Evolutionary conservation across 2,888 invertebrate genomes (phyloP).

Genomic region (Eristalinus sepulchralis): DNA sequence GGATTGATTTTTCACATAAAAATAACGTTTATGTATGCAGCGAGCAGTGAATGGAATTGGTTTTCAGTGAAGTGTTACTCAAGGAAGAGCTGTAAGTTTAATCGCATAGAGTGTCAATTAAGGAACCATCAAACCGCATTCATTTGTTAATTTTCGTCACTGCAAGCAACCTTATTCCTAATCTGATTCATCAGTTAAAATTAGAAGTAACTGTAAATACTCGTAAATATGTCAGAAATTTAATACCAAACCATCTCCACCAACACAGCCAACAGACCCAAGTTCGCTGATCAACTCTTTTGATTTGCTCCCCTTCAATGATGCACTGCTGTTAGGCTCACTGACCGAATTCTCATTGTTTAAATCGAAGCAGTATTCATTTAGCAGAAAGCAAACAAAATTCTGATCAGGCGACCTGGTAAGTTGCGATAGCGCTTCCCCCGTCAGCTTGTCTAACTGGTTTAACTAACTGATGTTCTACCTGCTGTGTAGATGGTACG

Average conservation of each 20-base stretch:
- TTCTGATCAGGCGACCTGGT: background rate
- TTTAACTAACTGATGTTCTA: constrained; percentile 1
- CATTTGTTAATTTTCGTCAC: background rate
- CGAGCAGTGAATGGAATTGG: no score
- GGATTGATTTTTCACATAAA: background rate
- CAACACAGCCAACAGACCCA: background rate
- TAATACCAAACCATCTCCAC: background rate
- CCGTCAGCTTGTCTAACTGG: background rate
- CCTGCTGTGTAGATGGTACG: constrained; percentile 14
- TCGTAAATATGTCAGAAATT: background rate
- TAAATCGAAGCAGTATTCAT: background rate
- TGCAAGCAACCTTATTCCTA: background rate
- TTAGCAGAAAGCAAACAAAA: background rate
- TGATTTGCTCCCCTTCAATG: background rate
- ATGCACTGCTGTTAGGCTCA: background rate
- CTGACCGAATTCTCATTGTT: background rate
- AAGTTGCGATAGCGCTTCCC: background rate
- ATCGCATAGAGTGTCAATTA: no score
- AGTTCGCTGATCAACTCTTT: constrained; percentile 40
- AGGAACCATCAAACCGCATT: background rate
- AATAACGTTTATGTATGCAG: background rate
- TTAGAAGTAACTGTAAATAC: background rate
- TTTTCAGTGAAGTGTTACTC: no score
- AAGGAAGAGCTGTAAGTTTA: no score
- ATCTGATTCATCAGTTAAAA: background rate